These are phyloP conservation scores for Ellobius talpinus DNA, from an alignment of 2,113 vertebrate species.

Conservation along the genomic window DNA sequence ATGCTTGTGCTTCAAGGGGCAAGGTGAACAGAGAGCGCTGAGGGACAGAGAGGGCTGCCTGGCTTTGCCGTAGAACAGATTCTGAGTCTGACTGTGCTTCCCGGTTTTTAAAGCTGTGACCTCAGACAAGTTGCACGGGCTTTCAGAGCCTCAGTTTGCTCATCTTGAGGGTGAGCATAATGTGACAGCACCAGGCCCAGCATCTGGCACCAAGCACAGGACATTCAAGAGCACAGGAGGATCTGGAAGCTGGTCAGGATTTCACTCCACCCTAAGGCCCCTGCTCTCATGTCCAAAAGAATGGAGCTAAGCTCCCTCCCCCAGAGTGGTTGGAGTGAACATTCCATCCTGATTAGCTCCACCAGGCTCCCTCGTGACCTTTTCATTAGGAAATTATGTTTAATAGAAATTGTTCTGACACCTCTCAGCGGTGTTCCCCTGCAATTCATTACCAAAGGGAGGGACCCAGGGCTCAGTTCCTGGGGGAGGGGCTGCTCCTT, in stretches of 20 bases:
- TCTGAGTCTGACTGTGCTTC: not conserved
- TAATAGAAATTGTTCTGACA: slow-evolving; percentile 90
- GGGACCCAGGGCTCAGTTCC: slow-evolving; percentile 41
- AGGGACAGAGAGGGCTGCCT: not conserved
- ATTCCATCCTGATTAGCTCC: slow-evolving; percentile 85
- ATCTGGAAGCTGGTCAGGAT: not conserved
- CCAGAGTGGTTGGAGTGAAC: slow-evolving; percentile 57
- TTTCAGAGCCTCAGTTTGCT: not conserved
- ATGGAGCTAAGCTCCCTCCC: slow-evolving; percentile 24
- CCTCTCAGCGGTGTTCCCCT: slow-evolving; percentile 84
- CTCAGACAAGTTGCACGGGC: not conserved
- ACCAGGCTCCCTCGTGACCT: slow-evolving; percentile 85
- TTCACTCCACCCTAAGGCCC: not conserved
- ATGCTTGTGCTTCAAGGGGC: not conserved
- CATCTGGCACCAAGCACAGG: not conserved
- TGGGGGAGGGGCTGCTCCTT: not conserved
- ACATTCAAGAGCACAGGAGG: not conserved
- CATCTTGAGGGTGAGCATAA: not conserved
- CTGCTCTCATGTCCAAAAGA: not conserved
- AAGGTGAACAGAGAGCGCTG: not conserved
- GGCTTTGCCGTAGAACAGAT: not conserved
- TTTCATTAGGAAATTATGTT: slow-evolving; percentile 90
- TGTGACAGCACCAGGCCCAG: not conserved
- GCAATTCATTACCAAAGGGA: slow-evolving; percentile 80
- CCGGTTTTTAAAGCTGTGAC: not conserved